Conservation (phyloP, 2,113 vertebrate genomes). For the Eurystomus gularis region DNA sequence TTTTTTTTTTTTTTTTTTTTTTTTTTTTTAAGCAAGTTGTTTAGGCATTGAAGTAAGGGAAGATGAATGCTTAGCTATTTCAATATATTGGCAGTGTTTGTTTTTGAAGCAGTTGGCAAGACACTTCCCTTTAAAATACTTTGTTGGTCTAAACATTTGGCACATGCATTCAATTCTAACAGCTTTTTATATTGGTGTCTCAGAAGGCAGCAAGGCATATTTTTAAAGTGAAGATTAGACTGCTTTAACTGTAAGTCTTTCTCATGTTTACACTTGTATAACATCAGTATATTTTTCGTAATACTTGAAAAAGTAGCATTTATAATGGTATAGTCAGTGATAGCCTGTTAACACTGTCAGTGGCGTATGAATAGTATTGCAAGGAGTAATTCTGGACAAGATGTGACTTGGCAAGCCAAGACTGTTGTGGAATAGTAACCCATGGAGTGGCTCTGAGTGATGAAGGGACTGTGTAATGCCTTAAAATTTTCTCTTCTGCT, state of each 20-base stretch:
- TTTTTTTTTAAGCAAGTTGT: not conserved
- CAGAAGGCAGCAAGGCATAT: not conserved
- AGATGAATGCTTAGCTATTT: not conserved
- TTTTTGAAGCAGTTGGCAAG: not conserved
- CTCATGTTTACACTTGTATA: not conserved
- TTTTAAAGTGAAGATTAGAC: not conserved
- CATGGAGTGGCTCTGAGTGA: not conserved
- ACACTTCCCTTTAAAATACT: not conserved
- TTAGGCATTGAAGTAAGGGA: not conserved
- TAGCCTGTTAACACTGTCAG: not conserved
- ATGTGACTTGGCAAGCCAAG: not conserved
- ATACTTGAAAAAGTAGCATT: not conserved
- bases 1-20: not conserved
- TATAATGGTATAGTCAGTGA: not conserved
- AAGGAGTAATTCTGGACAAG: not conserved
- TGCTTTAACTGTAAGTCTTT: not conserved
- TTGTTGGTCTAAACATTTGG: not conserved
- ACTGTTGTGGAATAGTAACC: not conserved
- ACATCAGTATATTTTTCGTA: not conserved
- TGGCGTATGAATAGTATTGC: fast-evolving
- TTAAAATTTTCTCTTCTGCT: not conserved
- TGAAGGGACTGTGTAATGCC: not conserved
- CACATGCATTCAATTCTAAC: not conserved
- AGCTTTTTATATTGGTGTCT: not conserved
- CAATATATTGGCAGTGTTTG: not conserved